Percentiles rank a stretch among this genome's conserved stretches.
These are phyloP conservation scores for Boulengeromyrus knoepffleri DNA, from an alignment of 2,113 vertebrate species.

Conservation along the genomic window DNA sequence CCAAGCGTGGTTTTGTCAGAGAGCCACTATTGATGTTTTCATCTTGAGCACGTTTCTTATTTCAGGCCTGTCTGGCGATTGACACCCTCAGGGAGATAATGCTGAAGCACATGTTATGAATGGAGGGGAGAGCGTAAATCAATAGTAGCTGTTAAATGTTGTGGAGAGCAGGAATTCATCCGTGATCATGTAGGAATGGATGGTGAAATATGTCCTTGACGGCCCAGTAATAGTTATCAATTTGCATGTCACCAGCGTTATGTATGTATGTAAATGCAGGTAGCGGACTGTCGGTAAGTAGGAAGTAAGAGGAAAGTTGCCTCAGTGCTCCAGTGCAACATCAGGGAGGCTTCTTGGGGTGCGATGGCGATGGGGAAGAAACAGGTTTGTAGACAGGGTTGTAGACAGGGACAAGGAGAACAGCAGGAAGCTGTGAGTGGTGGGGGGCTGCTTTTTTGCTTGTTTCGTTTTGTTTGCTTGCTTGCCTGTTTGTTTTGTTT, in stretches of 20 bases:
- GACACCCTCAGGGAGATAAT: constrained; percentile 5
- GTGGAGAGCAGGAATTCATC: background rate
- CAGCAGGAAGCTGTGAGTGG: background rate
- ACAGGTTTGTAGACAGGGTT: background rate
- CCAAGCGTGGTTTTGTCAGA: constrained; percentile 21
- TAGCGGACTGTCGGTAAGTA: background rate
- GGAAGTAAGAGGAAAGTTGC: background rate
- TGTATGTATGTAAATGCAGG: background rate
- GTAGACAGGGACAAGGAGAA: background rate
- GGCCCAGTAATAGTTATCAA: background rate
- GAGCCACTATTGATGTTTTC: constrained; percentile 7
- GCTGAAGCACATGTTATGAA: background rate
- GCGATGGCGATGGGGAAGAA: background rate
- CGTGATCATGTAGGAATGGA: background rate
- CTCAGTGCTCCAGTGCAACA: background rate
- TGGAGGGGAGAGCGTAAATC: background rate
- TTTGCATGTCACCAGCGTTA: background rate
- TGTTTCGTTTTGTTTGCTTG: background rate
- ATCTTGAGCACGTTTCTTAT: constrained; percentile 25
- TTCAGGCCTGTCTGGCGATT: constrained; percentile 23
- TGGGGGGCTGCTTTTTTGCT: background rate
- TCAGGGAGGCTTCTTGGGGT: background rate
- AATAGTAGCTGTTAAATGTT: constrained; percentile 10
- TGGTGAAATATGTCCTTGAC: background rate
- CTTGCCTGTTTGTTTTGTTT: background rate